Conservation (phyloP, 1,140 invertebrate species). For the Sycophila sp. region DNA sequence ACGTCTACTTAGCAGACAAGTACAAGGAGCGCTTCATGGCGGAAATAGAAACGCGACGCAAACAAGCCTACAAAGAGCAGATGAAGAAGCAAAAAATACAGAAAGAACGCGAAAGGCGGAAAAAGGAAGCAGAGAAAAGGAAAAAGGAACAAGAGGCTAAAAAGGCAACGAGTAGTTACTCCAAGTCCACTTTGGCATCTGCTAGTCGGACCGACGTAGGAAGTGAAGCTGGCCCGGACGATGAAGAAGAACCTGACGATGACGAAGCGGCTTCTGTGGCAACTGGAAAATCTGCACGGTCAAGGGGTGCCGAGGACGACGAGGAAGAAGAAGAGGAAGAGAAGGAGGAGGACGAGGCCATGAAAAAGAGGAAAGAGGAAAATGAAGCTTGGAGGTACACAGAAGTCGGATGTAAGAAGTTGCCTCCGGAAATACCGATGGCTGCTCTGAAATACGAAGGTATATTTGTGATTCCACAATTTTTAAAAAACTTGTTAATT, state of each 20-base stretch:
- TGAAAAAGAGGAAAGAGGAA: conserved; percentile 8
- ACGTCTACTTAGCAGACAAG: conserved; percentile 32
- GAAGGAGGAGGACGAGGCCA: neutral
- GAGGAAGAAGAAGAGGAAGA: neutral
- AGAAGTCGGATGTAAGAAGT: neutral
- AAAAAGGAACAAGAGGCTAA: neutral
- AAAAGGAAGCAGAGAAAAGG: neutral
- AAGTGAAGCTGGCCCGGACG: too few relatives aligned
- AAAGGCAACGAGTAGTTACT: conserved; percentile 4
- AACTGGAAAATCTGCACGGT: too few relatives aligned
- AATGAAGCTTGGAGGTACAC: conserved; percentile 46
- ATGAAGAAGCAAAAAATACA: neutral
- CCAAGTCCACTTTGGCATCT: too few relatives aligned
- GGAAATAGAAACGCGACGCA: conserved; percentile 39
- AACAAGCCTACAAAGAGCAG: conserved; percentile 37
- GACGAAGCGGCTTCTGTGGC: neutral
- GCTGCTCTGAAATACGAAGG: neutral
- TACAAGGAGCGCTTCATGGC: conserved; percentile 42
- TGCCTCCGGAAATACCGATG: neutral
- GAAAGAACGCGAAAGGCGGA: conserved; percentile 19
- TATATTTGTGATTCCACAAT: conserved; percentile 36
- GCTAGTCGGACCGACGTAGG: too few relatives aligned
- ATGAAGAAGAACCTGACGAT: neutral
- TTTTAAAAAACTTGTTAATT: conserved; percentile 37
- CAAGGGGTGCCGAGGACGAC: neutral